Evolutionary conservation across 2,113 vertebrate species (phyloP).

Genomic region (Aptenodytes forsteri): DNA sequence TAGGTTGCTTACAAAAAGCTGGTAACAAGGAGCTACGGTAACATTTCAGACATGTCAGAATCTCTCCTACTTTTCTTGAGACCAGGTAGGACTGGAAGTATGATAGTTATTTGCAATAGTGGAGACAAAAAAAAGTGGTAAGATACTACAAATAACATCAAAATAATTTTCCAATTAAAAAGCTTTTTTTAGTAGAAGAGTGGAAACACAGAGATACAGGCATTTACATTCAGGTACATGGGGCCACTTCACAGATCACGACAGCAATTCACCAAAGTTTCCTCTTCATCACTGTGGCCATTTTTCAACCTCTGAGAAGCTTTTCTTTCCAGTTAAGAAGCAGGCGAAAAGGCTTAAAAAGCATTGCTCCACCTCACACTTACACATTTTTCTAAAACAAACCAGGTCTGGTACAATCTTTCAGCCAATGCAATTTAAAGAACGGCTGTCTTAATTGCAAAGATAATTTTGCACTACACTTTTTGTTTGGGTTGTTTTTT

Average conservation of each 20-base stretch:
- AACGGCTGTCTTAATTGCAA: rapidly evolving
- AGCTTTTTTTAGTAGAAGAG: background rate
- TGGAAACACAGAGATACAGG: background rate
- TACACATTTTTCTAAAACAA: background rate
- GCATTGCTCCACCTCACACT: background rate
- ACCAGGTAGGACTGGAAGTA: background rate
- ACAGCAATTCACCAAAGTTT: background rate
- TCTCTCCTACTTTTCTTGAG: background rate
- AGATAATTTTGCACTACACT: background rate
- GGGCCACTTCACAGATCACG: background rate
- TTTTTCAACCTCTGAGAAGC: background rate
- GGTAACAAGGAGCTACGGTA: background rate
- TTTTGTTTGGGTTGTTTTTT: background rate
- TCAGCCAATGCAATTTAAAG: background rate
- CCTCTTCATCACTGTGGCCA: background rate
- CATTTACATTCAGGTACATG: background rate
- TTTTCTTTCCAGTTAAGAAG: background rate
- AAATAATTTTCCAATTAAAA: background rate
- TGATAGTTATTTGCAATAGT: background rate
- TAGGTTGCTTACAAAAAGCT: background rate
- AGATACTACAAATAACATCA: background rate
- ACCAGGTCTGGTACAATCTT: background rate
- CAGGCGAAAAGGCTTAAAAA: background rate
- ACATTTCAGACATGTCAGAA: rapidly evolving
- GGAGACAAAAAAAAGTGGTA: background rate